phyloP scores from a whole-genome alignment of 2,113 vertebrate genomes.

The Diadophis punctatus region DNA sequence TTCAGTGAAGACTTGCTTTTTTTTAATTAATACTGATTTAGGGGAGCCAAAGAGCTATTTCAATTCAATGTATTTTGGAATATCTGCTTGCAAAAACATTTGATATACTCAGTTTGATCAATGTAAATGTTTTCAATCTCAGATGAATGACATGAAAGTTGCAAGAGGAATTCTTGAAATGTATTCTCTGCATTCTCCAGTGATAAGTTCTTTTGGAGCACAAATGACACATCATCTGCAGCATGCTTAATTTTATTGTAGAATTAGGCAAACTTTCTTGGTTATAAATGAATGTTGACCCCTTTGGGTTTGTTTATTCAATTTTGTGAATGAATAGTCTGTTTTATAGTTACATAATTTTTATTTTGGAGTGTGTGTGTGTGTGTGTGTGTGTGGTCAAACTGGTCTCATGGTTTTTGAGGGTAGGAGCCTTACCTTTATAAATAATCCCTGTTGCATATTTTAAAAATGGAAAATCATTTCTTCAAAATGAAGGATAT shows the following conservation, averaged over 20 bases:
- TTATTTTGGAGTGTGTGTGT: conserved; percentile 22
- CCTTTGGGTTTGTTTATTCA: conserved; percentile 45
- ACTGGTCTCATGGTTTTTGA: conserved; percentile 56
- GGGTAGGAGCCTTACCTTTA: conserved; percentile 69
- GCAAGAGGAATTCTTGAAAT: conserved; percentile 60
- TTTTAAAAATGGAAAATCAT: conserved; percentile 52
- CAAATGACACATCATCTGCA: conserved; percentile 67
- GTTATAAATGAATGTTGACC: conserved; percentile 45
- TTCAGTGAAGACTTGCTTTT: conserved; percentile 92
- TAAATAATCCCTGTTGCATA: conserved; percentile 67
- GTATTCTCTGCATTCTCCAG: conserved; percentile 34
- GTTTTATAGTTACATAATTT: not conserved
- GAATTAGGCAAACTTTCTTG: conserved; percentile 48
- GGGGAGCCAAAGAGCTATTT: conserved; percentile 78
- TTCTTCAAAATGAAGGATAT: conserved; percentile 58
- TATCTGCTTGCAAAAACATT: conserved; percentile 70
- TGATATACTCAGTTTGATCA: conserved; percentile 64
- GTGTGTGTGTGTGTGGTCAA: not conserved
- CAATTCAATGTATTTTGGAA: conserved; percentile 78
- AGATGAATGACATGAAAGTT: conserved; percentile 62
- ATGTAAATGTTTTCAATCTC: conserved; percentile 73
- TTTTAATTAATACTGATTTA: conserved; percentile 64
- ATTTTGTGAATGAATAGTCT: conserved; percentile 56
- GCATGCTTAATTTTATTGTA: conserved; percentile 64
- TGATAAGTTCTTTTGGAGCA: conserved; percentile 44